Evolutionary conservation across 1,140 invertebrate species (phyloP).

Genomic region (Stenopsyche tienmushanensis): DNA sequence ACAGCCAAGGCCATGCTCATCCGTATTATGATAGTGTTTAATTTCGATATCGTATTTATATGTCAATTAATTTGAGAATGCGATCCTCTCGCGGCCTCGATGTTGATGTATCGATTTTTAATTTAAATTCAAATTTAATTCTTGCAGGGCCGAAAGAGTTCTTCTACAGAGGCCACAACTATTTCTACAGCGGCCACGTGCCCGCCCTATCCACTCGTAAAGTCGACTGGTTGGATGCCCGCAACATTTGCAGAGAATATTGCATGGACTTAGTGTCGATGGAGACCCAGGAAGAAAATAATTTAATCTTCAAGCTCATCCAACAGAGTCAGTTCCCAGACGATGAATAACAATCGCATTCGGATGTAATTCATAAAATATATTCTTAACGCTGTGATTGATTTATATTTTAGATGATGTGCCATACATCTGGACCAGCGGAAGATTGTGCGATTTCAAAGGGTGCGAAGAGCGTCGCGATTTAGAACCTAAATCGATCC

Average conservation of each 20-base stretch:
- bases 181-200: slow-evolving; percentile 84
- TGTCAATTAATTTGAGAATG: too few relatives aligned
- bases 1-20: too few relatives aligned
- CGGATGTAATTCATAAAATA: background rate
- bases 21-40: too few relatives aligned
- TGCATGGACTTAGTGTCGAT: slow-evolving; percentile 90
- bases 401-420: slow-evolving; percentile 68
- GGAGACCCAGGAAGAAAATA: slow-evolving; percentile 87
- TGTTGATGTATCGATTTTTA: background rate
- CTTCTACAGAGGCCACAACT: slow-evolving; percentile 81
- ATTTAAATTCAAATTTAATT: too few relatives aligned
- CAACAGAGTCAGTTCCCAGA: slow-evolving; percentile 68
- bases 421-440: slow-evolving; percentile 91
- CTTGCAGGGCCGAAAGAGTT: slow-evolving; percentile 89
- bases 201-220: slow-evolving; percentile 74
- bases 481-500: slow-evolving; percentile 79
- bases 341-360: background rate
- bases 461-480: slow-evolving; percentile 84
- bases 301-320: slow-evolving; percentile 82
- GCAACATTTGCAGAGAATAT: slow-evolving; percentile 86
- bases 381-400: background rate
- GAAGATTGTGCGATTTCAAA: slow-evolving; percentile 89
- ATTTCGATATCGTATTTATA: too few relatives aligned
- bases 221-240: slow-evolving; percentile 86
- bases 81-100: too few relatives aligned